Evolutionary conservation across 2,888 invertebrate species (phyloP).

Genomic region (Podabrus alpinus): DNA sequence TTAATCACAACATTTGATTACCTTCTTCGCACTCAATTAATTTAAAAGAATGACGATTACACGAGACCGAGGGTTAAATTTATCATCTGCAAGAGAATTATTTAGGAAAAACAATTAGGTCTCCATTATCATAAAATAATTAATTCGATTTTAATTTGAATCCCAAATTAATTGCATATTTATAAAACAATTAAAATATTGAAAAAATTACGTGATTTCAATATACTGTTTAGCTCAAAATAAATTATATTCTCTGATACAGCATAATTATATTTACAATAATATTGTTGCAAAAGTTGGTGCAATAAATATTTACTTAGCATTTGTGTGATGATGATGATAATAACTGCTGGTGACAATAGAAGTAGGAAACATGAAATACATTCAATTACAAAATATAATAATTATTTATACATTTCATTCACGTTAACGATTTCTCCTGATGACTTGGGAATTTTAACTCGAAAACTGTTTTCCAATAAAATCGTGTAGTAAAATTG

Average conservation of each 20-base stretch:
- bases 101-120: too few species aligned
- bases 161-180: background rate
- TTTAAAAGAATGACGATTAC: too few species aligned
- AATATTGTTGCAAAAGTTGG: background rate
- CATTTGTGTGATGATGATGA: too few species aligned
- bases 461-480: background rate
- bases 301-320: background rate
- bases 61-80: too few species aligned
- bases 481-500: background rate
- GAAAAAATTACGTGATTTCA: background rate
- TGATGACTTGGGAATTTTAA: background rate
- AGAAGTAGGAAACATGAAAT: background rate
- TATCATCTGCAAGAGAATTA: too few species aligned
- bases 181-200: background rate
- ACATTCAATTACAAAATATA: background rate
- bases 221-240: background rate
- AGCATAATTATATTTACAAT: background rate
- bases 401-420: background rate
- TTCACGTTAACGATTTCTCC: background rate
- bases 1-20: background rate
- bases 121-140: too few species aligned
- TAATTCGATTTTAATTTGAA: background rate
- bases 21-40: background rate
- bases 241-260: background rate
- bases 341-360: background rate